Evolutionary conservation across 2,113 vertebrate species (phyloP), one percentile per base, ranked within the genome.

Genomic region (Gorsachius goisagi): DNA sequence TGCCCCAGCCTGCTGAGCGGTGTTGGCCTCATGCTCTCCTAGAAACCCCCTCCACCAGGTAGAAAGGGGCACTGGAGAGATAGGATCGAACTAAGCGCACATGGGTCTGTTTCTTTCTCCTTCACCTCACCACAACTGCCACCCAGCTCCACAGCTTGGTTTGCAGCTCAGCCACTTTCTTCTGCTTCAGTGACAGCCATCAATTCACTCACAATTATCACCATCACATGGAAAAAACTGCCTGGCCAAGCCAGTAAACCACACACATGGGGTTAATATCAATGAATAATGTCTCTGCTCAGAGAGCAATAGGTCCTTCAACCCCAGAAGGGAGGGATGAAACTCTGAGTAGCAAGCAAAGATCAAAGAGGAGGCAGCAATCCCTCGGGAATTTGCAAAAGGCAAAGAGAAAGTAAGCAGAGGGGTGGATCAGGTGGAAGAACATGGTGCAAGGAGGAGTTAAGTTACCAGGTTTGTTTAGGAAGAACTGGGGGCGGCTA

Each of bases 1-100:
- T 11, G 28, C 50, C 50, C 77, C 56, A 71, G 4, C 19, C 14
- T 5, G 2, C 26, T 24, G 35, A 41, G 24, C 0, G 1, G 10
- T 16, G 41, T 11, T 55, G 39, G 28, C 24, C 33, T 69, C 18
- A 9, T 3, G 5, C 4, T 24, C 6, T 52, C 52, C 81, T 35
- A 16, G 68, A 86, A 84, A 45, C 16, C 17, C 6, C 44, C 23
- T 66, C 45, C 37, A 9, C 8, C 15, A n/a, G 41, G 53, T 14
- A 55, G 47, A 66, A 74, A 56, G 33, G 23, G 35, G 2, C 16
- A 52, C 20, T 13, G 30, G 78, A 35, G 69, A 73, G 53, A 68
- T 1, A 50, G 35, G 22, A 55, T 14, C 55, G 32, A 85, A 45
- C 24, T 50, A 77, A 68, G 28, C 11, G 13, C 15, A 55, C 21